phyloP scores from a whole-genome alignment of 2,113 vertebrate species.

The Brachypteracias leptosomus region DNA sequence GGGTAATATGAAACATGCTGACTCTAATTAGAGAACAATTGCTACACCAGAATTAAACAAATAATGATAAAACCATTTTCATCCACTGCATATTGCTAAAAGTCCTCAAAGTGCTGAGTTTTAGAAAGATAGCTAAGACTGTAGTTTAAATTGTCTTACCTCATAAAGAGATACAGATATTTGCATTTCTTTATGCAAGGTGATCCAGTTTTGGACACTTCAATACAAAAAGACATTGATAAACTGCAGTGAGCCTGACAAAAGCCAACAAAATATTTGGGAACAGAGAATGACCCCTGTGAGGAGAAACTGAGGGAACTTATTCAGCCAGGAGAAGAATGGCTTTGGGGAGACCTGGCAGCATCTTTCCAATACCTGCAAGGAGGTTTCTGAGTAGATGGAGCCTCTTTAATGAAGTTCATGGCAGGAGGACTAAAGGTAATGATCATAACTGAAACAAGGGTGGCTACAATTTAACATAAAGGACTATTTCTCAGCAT shows the following conservation, averaged over 20 bases:
- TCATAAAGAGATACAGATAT: neutral
- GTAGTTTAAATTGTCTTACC: neutral
- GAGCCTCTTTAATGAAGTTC: neutral
- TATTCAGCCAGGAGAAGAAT: neutral
- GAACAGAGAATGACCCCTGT: neutral
- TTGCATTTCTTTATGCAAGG: rapidly evolving
- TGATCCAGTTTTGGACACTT: neutral
- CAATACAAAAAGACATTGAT: neutral
- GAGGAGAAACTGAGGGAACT: neutral
- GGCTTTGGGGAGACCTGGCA: neutral
- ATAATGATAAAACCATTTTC: neutral
- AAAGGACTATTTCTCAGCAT: neutral
- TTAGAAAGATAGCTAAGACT: neutral
- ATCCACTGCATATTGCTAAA: neutral
- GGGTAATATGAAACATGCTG: neutral
- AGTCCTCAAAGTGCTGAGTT: neutral
- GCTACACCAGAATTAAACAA: neutral
- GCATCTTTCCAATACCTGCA: neutral
- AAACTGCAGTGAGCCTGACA: neutral
- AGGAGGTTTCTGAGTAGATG: neutral
- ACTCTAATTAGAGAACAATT: neutral
- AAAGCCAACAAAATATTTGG: neutral
- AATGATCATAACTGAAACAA: rapidly evolving
- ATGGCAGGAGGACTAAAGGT: neutral
- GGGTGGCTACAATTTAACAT: rapidly evolving